These are phyloP conservation scores for Hydrozoanthus tunicans DNA, from an alignment of 64 coral and sea anemone genomes.

Conservation along the genomic window DNA sequence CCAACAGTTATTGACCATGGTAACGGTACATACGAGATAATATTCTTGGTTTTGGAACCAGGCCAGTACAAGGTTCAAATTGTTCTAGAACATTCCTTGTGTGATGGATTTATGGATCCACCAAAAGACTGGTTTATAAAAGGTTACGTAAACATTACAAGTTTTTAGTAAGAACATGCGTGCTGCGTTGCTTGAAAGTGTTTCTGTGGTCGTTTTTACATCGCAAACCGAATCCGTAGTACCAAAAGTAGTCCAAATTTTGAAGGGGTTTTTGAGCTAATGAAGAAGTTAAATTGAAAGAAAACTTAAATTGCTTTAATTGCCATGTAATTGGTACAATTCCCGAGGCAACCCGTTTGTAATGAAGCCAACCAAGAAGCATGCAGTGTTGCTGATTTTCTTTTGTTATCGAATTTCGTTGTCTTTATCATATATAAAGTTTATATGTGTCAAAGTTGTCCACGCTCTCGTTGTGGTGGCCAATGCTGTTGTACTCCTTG, in stretches of 20 bases:
- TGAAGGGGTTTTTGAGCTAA: too few relatives aligned
- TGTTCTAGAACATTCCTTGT: slow-evolving; percentile 80
- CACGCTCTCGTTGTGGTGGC: background rate
- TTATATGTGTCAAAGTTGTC: background rate
- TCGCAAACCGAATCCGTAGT: too few relatives aligned
- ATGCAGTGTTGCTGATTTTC: too few relatives aligned
- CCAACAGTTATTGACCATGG: slow-evolving; percentile 84
- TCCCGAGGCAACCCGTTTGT: too few relatives aligned
- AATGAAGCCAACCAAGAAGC: too few relatives aligned
- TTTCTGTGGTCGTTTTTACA: too few relatives aligned
- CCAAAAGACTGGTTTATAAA: slow-evolving; percentile 91
- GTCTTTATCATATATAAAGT: background rate
- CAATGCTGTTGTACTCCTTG: background rate
- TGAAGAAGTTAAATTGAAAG: too few relatives aligned
- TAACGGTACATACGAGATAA: slow-evolving; percentile 86
- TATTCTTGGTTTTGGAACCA: slow-evolving; percentile 75
- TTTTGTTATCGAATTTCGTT: background rate
- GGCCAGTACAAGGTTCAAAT: slow-evolving; percentile 74
- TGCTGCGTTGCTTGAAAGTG: too few relatives aligned
- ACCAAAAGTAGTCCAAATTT: too few relatives aligned
- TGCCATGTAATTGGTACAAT: too few relatives aligned
- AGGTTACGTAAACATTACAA: slow-evolving; percentile 30
- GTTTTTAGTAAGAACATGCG: too few relatives aligned
- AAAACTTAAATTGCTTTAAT: too few relatives aligned
- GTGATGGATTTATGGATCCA: slow-evolving; percentile 87